phyloP scores from a whole-genome alignment of 2,888 invertebrate genomes.

The Dasypolia templi region DNA sequence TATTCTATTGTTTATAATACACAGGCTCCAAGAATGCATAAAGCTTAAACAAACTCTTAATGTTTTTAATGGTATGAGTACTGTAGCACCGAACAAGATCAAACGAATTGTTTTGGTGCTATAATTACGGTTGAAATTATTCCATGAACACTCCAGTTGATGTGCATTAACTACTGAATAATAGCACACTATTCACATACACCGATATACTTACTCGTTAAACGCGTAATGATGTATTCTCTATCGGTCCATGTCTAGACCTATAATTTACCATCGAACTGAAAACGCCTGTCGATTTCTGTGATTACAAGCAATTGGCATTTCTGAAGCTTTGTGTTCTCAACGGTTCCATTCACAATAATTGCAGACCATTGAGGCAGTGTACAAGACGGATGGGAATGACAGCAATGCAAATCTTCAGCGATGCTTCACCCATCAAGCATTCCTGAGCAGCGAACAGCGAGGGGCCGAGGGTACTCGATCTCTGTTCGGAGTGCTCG shows the following conservation, averaged over 20 bases:
- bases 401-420: conserved; percentile 83
- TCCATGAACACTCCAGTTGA: conserved; percentile 41
- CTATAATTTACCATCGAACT: conserved; percentile 56
- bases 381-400: conserved; percentile 77
- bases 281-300: conserved; percentile 62
- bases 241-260: conserved; percentile 50
- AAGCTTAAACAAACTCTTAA: conserved; percentile 45
- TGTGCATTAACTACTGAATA: conserved; percentile 61
- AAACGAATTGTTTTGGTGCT: conserved; percentile 52
- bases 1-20: conserved; percentile 34
- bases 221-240: conserved; percentile 58
- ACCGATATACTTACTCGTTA: conserved; percentile 50
- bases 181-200: conserved; percentile 50
- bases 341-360: conserved; percentile 73
- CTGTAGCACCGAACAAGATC: conserved; percentile 45
- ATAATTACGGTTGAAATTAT: conserved; percentile 57
- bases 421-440: conserved; percentile 75
- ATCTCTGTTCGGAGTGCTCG: conserved; percentile 73
- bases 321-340: conserved; percentile 68
- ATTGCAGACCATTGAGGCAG: conserved; percentile 77
- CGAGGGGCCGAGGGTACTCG: conserved; percentile 75
- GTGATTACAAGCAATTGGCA: conserved; percentile 71
- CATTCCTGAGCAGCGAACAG: conserved; percentile 72
- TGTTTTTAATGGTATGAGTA: conserved; percentile 34
- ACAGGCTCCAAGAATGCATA: conserved; percentile 30